Evolutionary conservation across 1,140 invertebrate species (phyloP).

Genomic region (Platorchestia sp.): DNA sequence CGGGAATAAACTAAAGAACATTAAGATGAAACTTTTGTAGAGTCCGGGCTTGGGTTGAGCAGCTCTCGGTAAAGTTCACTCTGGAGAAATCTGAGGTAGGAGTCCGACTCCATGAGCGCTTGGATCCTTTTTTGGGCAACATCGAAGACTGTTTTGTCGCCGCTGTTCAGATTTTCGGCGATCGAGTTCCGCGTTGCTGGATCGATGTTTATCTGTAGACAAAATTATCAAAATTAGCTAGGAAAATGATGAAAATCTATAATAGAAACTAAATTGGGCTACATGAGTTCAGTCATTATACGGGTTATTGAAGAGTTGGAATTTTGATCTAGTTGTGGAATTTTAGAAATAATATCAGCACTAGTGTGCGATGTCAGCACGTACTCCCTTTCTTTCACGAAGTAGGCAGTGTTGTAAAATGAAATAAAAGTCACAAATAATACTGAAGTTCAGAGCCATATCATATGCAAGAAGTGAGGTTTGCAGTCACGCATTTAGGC

Average conservation of each 20-base stretch:
- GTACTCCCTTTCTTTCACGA: too few relatives aligned
- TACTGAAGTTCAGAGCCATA: too few relatives aligned
- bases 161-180: constrained; percentile 70
- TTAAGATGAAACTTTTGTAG: constrained; percentile 43
- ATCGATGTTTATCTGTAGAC: constrained; percentile 75
- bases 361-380: too few relatives aligned
- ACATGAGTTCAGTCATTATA: too few relatives aligned
- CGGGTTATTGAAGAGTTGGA: too few relatives aligned
- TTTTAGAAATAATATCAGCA: too few relatives aligned
- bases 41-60: constrained; percentile 68
- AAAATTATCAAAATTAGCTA: constrained; percentile 56
- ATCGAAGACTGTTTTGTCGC: constrained; percentile 73
- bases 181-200: constrained; percentile 73
- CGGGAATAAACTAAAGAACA: not conserved
- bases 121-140: constrained; percentile 75
- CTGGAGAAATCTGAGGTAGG: constrained; percentile 75
- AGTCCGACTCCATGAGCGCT: constrained; percentile 76
- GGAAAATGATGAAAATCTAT: not conserved
- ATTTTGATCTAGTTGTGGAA: too few relatives aligned
- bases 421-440: too few relatives aligned
- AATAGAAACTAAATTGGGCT: not conserved
- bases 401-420: too few relatives aligned
- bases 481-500: too few relatives aligned
- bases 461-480: too few relatives aligned
- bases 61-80: constrained; percentile 74